A percentile compares a stretch with the other conserved stretches of the same genome.
Conservation (phyloP, 1,140 invertebrate species). For the Helicorthomorpha holstii region DNA sequence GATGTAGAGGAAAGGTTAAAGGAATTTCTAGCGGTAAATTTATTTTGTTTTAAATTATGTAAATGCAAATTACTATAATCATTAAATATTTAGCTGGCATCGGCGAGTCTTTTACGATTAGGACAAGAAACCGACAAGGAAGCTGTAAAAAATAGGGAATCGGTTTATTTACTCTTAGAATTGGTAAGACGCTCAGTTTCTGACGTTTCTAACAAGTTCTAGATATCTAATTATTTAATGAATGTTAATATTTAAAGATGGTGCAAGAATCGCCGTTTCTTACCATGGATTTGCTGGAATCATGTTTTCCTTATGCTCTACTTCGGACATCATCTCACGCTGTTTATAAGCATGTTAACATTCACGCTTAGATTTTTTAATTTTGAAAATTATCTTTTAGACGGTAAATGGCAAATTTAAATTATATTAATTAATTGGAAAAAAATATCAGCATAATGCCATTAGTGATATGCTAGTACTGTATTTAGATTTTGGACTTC, state of each 20-base stretch:
- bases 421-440: too few relatives aligned
- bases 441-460: too few relatives aligned
- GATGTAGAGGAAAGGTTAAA: conserved; percentile 97
- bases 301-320: conserved; percentile 92
- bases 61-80: conserved; percentile 11
- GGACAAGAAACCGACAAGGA: conserved; percentile 94
- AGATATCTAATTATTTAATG: too few relatives aligned
- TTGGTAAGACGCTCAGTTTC: conserved; percentile 27
- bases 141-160: conserved; percentile 79
- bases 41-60: conserved; percentile 7
- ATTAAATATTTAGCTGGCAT: conserved; percentile 46
- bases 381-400: too few relatives aligned
- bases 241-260: conserved; percentile 4
- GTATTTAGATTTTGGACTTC: too few relatives aligned
- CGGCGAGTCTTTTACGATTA: conserved; percentile 79
- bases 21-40: conserved; percentile 74
- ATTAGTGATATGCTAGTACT: too few relatives aligned
- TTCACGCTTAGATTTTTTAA: conserved; percentile 3
- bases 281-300: conserved; percentile 94
- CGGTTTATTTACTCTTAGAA: conserved; percentile 86
- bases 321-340: conserved; percentile 92
- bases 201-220: background rate
- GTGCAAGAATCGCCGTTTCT: conserved; percentile 94
- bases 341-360: conserved; percentile 45
- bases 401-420: too few relatives aligned